Base-by-base conservation (phyloP, 2,797 vertebrate species). In the Rhinella marina region DNA sequence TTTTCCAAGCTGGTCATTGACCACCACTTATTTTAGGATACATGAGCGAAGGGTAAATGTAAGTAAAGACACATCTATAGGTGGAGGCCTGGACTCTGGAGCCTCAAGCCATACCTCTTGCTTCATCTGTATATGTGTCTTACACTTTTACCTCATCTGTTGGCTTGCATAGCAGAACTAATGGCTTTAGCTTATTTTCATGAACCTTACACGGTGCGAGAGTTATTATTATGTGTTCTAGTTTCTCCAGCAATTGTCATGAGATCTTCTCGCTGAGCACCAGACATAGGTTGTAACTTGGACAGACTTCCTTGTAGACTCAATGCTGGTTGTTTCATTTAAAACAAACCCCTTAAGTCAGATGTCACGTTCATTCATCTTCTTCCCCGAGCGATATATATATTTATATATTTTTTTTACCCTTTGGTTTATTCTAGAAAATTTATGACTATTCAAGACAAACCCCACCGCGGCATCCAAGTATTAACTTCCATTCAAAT, bases 401-500 rank as follows among this genome's bases (percentile, higher is more conserved):
- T 76, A 77, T 73, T 16, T 85, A 19, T 21, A 72, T 52, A 13
- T 76, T 50, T n/a, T 85, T 85, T 54, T 25, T 64, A 77, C 57
- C 59, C 73, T 79, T 77, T 86, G 85, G 48, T 86, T 66, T 52
- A 79, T 79, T 79, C 48, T 68, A 79, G 76, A 79, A 68, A 76
- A 86, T 27, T 56, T 6, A 86, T 50, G 29, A 25, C 56, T 80
- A 21, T 80, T 73, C 85, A 70, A 86, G 32, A 52, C 32, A 87
- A 87, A 82, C 59, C 75, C 27, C 87, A 66, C 52, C 3, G 73
- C 41, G 62, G 14, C 27, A 23, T 68, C 10, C 54, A 29, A 68
- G 21, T 70, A 84, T 70, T 78, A 54, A 68, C 61, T 88, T 88
- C 32, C 29, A 78, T 83, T 82, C 79, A 75, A 54, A 64, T 76